Evolutionary conservation across 2,888 invertebrate genomes (phyloP), one percentile per base, ranked within the genome.

Genomic region (Nudaria mundana): DNA sequence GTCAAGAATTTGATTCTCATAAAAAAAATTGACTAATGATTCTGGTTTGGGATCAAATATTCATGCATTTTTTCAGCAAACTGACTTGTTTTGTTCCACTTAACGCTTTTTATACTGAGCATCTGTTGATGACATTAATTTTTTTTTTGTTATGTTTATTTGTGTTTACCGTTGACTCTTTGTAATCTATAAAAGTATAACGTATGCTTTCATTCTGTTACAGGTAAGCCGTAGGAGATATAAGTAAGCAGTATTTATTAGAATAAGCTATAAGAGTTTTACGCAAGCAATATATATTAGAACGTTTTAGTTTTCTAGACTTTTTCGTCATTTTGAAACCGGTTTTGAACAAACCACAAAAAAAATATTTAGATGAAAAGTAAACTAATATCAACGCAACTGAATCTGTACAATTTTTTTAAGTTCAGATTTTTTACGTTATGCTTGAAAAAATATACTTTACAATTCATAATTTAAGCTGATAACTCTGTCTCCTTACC

Each of bases 21-120:
- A 84, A 87, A n/a, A 86, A 82, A 87, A 80, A 63, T 82, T 87
- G 86, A 88, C 86, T 87, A 88, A 88, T 87, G 88, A 86, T 82
- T 84, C 80, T 83, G 81, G 86, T 86, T 82, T 79, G 65, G 75
- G 74, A 85, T 86, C 86, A 83, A 83, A 86, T 81, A 87, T 87
- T 86, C 87, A 85, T 85, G 73, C 68, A 66, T 71, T 80, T 82
- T 83, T 78, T 55, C 57, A 63, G 54, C 56, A 53, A 63, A 55
- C 56, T 63, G 65, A 73, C 74, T 69, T 71, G 81, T 84, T 85
- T 86, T 86, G 86, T 82, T 83, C 80, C 79, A 86, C 81, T 86
- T 87, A 82, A 81, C 81, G 82, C 81, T 80, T 83, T 81, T 78
- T 76, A 80, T 56, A 56, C 59, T 40, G 67, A 81, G 81, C 85